Conservation (phyloP, 2,888 invertebrate species). For the Cheilosia vernalis region DNA sequence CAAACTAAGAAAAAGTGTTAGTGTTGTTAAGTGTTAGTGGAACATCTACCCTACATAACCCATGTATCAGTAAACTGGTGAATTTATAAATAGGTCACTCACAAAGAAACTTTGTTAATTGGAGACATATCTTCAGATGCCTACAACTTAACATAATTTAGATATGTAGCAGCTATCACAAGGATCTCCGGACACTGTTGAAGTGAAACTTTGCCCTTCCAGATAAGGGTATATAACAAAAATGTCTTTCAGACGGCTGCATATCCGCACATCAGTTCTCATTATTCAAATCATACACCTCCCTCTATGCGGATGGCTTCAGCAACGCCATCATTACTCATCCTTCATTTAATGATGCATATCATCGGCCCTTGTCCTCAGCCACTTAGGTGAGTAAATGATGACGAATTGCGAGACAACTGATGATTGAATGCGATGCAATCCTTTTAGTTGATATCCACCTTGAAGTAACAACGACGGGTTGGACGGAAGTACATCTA, state of each 20-base stretch:
- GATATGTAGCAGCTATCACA: no score
- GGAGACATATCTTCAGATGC: no score
- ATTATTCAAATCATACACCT: conserved; percentile 26
- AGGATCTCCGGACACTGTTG: no score
- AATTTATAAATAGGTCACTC: no score
- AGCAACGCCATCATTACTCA: conserved; percentile 23
- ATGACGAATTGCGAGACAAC: conserved; percentile 32
- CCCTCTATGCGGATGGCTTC: background rate
- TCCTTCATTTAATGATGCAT: conserved; percentile 36
- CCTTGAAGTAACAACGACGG: conserved; percentile 1
- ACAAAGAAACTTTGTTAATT: no score
- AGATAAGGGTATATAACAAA: no score
- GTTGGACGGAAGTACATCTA: background rate
- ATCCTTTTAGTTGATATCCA: conserved; percentile 16
- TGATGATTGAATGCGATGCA: conserved; percentile 11
- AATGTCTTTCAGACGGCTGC: background rate
- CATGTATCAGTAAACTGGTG: no score
- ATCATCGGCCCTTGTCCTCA: conserved; percentile 38
- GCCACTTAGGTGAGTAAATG: conserved; percentile 31
- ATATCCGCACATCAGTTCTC: background rate
- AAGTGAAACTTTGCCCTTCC: no score
- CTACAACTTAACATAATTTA: no score
- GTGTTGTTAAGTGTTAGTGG: no score
- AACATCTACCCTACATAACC: no score
- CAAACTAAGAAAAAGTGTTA: no score